Evolutionary conservation across 2,113 vertebrate species (phyloP).

Genomic region (Cyphomyrus discorhynchus): DNA sequence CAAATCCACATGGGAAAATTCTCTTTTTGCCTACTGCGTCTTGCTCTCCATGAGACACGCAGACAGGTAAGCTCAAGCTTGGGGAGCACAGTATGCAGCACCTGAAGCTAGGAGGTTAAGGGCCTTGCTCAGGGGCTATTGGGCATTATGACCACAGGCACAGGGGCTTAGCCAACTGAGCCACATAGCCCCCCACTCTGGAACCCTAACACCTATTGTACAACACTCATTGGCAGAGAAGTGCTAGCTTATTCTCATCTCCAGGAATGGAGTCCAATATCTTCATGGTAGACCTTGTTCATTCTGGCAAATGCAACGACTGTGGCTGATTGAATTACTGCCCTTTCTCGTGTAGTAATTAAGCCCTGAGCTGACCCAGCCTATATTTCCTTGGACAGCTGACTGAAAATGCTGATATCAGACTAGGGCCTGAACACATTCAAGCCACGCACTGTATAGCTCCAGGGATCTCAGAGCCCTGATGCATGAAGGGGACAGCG

Average conservation of each 20-base stretch:
- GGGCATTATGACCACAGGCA: background rate
- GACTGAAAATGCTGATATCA: background rate
- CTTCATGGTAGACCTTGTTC: background rate
- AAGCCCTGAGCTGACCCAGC: background rate
- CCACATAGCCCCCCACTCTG: background rate
- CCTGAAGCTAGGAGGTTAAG: background rate
- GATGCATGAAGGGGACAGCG: background rate
- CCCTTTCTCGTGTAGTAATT: constrained; percentile 9
- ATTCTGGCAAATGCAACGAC: background rate
- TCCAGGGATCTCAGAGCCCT: background rate
- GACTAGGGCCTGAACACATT: background rate
- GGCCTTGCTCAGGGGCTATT: background rate
- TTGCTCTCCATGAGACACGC: background rate
- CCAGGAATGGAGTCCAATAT: background rate
- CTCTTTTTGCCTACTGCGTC: background rate
- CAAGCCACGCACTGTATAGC: background rate
- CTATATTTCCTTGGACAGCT: background rate
- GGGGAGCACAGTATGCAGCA: background rate
- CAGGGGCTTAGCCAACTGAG: background rate
- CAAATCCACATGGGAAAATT: background rate
- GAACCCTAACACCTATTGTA: too few species aligned
- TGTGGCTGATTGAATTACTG: constrained; percentile 3
- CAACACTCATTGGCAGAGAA: background rate
- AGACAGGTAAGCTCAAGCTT: background rate
- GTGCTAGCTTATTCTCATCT: background rate